Base-by-base conservation (phyloP, 2,888 invertebrate species). In the Sminthurinus aureus region DNA sequence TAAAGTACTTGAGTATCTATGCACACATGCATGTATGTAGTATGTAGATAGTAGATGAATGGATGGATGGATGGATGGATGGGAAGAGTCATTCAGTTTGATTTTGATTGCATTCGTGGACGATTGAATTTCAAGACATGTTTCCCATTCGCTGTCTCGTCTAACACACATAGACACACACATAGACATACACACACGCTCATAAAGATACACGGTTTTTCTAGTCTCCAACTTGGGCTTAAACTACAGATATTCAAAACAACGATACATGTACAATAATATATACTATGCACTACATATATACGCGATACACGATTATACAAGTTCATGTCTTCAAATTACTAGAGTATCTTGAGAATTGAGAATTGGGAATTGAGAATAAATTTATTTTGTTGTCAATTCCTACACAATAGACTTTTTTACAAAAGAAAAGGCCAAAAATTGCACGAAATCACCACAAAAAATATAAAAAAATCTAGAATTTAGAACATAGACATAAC, bases 31-130 rank as follows among this genome's bases (percentile, higher is more conserved):
- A 20, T 71, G 71, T 12, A 67, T 67, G n/a, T 18, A 67, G n/a
- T 22, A 22, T 20, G 11, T 71, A 71, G 24, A 9, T 71, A 6
- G 13, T 67, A n/a, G n/a, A 67, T 18, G 3, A 13, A 11, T 69
- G 22, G n/a, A 22, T 69, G 22, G 20, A 13, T 22, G n/a, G 20
- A 71, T 22, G 24, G 20, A 24, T 71, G 22, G 13, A 26, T 71
- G 24, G 13, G 26, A 22, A 26, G 24, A 26, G 24, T 71, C 24
- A 24, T 24, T 13, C 22, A 20, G 22, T 67, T 67, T 67, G 26
- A 71, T 12, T 71, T 71, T 71, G 71, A 71, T 71, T 71, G 24
- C 71, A 71, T 71, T 71, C 24, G 71, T 13, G 71, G 71, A 71
- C 71, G 24, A 71, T 71, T 24, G 71, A 26, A 71, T 71, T 71